phyloP scores from a whole-genome alignment of 2,888 invertebrate genomes.

The Aspidapion aeneum region DNA sequence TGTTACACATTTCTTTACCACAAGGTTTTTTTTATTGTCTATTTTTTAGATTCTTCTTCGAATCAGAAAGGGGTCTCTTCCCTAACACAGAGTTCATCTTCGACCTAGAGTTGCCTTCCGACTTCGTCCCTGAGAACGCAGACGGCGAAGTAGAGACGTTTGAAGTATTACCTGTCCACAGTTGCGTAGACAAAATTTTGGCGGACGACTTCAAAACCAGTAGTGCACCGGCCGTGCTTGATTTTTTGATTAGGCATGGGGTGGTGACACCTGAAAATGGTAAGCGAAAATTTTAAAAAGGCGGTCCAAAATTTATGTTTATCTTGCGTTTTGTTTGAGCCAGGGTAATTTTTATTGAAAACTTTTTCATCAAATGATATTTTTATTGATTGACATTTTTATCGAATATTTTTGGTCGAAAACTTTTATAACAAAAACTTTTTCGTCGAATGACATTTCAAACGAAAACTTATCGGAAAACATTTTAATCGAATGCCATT shows the following conservation, averaged over 20 bases:
- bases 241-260: conserved; percentile 90
- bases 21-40: too few species aligned
- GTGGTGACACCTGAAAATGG: conserved; percentile 87
- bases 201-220: conserved; percentile 90
- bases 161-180: conserved; percentile 77
- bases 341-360: neutral
- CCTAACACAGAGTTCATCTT: conserved; percentile 94
- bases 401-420: too few species aligned
- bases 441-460: too few species aligned
- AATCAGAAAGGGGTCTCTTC: conserved; percentile 88
- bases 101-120: conserved; percentile 85
- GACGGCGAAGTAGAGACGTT: conserved; percentile 95
- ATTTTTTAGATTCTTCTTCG: conserved; percentile 75
- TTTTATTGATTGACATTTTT: neutral
- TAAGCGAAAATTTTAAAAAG: conserved; percentile 47
- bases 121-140: conserved; percentile 88
- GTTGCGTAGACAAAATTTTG: conserved; percentile 78
- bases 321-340: neutral
- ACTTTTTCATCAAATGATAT: neutral
- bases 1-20: too few species aligned
- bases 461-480: too few species aligned
- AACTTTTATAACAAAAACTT: too few species aligned
- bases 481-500: too few species aligned
- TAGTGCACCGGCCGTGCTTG: conserved; percentile 85
- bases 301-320: neutral